phyloP scores from a whole-genome alignment of 2,113 vertebrate species.

The Oxyura jamaicensis region DNA sequence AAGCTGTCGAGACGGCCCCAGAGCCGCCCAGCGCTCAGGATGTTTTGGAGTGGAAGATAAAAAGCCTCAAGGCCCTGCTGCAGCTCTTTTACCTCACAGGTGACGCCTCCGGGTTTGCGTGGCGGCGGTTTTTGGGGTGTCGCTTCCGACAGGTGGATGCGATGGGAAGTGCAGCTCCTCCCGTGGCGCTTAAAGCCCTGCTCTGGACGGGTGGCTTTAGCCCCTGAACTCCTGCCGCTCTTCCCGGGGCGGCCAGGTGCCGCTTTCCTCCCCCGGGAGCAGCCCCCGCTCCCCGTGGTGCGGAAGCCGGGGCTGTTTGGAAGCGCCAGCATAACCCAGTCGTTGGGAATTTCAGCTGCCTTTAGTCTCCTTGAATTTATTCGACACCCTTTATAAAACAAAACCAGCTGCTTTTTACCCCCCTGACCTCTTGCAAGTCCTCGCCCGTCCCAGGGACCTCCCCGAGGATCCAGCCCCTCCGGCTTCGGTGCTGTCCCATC shows the following conservation, averaged over 20 bases:
- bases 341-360: background rate
- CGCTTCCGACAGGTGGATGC: background rate
- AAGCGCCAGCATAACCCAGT: background rate
- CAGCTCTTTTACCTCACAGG: conserved; percentile 74
- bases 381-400: background rate
- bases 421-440: background rate
- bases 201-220: background rate
- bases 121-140: fast-evolving
- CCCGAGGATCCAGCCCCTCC: no score
- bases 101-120: fast-evolving
- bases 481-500: no score
- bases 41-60: conserved; percentile 41
- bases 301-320: background rate
- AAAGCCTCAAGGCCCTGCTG: conserved; percentile 13
- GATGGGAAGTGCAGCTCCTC: background rate
- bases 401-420: background rate
- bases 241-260: background rate
- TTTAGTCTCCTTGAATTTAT: background rate
- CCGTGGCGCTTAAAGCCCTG: background rate
- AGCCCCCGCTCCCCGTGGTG: background rate
- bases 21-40: background rate
- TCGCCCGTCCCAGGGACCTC: background rate
- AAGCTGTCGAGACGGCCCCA: background rate
- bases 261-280: background rate
- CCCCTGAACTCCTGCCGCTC: fast-evolving